Evolutionary conservation across 2,113 vertebrate genomes (phyloP), one percentile per base, ranked within the genome.

Genomic region (Crotophaga sulcirostris): DNA sequence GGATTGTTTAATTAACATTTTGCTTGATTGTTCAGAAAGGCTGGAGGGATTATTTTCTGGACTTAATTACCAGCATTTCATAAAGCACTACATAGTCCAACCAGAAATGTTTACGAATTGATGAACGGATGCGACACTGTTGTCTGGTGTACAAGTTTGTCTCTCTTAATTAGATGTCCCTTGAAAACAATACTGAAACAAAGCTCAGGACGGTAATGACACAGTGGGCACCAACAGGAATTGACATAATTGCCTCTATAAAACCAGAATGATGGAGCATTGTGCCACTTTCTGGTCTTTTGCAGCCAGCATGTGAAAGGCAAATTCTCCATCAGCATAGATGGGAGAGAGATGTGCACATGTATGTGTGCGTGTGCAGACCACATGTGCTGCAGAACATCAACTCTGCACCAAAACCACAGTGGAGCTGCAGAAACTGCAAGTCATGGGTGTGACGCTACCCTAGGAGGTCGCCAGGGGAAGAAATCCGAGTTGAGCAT

Each of bases 1-100:
- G 52, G 47, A 83, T 84, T 89, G 2, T 93, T 96, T 93, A 92
- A 94, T 94, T 91, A 86, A 86, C 84, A 45, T 95, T 84, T 81
- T 91, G n/a, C 73, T 80, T 93, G 79, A 60, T 87, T 84, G 74
- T 88, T 76, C 54, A 55, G 78, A 90, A 60, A 82, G 34, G 21
- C 31, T 84, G 63, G 59, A 91, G 70, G 68, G 92, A 81, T 94
- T 80, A 73, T 92, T 94, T 88, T 64, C 45, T 64, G 34, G 51
- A 56, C 33, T 91, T 86, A 82, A 93, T 73, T 90, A 96, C 63
- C 66, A 90, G 47, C 52, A 59, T 93, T 95, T 92, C 89, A 91
- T 60, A 96, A 91, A 85, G 59, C 40, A 47, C 16, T 68, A 5
- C 16, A 20, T 86, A 54, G n/a, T 72, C 52, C 1, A 1, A 19